Conservation (phyloP, 1,140 invertebrate genomes). For the Ruditapes philippinarum region DNA sequence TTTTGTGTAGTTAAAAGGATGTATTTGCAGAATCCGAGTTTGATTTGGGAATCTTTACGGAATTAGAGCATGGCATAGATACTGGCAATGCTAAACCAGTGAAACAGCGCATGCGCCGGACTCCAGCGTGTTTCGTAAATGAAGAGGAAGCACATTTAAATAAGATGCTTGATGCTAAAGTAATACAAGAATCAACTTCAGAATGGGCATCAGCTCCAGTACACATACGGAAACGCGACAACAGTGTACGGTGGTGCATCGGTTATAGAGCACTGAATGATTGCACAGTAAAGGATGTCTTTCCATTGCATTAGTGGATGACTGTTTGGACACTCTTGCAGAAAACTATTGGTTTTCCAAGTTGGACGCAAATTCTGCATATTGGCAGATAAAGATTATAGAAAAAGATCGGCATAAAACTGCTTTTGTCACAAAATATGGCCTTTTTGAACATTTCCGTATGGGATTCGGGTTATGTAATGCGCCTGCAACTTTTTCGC, state of each 20-base stretch:
- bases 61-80: constrained; percentile 59
- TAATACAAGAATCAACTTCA: constrained; percentile 28
- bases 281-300: constrained; percentile 37
- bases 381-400: neutral
- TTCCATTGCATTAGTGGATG: constrained; percentile 20
- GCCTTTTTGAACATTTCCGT: neutral
- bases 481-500: neutral
- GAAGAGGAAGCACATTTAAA: constrained; percentile 64
- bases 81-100: constrained; percentile 49
- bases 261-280: constrained; percentile 47
- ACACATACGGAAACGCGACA: constrained; percentile 41
- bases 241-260: constrained; percentile 27
- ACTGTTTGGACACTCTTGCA: constrained; percentile 2
- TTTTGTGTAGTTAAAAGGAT: constrained; percentile 31
- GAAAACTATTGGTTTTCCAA: constrained; percentile 26
- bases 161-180: constrained; percentile 41
- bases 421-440: constrained; percentile 34
- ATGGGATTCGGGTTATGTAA: constrained; percentile 2
- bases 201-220: constrained; percentile 40
- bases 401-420: neutral
- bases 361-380: constrained; percentile 39
- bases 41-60: constrained; percentile 60
- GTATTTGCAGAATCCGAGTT: constrained; percentile 62
- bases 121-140: constrained; percentile 53
- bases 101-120: constrained; percentile 46